Evolutionary conservation across 1,140 invertebrate genomes (phyloP).

Genomic region (Ooceraea biroi): DNA sequence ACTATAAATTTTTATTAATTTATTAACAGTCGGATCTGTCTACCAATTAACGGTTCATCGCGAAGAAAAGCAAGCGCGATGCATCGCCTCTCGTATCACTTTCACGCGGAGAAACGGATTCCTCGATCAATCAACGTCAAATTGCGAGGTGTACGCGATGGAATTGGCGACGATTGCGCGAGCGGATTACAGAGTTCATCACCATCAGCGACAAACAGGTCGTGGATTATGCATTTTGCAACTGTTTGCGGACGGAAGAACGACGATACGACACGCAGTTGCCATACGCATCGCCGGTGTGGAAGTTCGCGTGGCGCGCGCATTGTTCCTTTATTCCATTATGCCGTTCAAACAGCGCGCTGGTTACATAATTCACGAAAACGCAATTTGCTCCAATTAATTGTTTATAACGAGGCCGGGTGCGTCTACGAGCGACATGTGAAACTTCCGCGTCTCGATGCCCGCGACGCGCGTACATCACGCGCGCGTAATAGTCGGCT

Average conservation of each 20-base stretch:
- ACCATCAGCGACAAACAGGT: no score
- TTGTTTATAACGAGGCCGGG: constrained; percentile 1
- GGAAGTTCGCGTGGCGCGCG: not conserved
- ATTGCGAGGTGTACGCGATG: no score
- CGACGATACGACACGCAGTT: not conserved
- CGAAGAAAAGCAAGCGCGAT: not conserved
- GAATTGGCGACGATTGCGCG: not conserved
- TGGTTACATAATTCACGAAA: constrained; percentile 48
- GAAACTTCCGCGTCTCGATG: not conserved
- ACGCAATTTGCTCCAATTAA: constrained; percentile 47
- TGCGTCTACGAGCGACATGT: not conserved
- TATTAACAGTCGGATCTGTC: not conserved
- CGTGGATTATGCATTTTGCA: not conserved
- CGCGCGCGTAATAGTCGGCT: constrained; percentile 15
- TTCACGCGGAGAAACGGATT: not conserved
- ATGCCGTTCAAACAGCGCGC: constrained; percentile 37
- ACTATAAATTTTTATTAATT: not conserved
- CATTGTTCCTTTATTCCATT: constrained; percentile 33
- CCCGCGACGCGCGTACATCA: constrained; percentile 7
- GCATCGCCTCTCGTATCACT: no score
- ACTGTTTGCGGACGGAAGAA: not conserved
- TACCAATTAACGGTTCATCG: not conserved
- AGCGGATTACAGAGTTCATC: no score
- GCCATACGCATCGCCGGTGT: not conserved
- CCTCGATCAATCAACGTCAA: no score